phyloP scores from a whole-genome alignment of 2,113 vertebrate species.

The Sylvietta virens region DNA sequence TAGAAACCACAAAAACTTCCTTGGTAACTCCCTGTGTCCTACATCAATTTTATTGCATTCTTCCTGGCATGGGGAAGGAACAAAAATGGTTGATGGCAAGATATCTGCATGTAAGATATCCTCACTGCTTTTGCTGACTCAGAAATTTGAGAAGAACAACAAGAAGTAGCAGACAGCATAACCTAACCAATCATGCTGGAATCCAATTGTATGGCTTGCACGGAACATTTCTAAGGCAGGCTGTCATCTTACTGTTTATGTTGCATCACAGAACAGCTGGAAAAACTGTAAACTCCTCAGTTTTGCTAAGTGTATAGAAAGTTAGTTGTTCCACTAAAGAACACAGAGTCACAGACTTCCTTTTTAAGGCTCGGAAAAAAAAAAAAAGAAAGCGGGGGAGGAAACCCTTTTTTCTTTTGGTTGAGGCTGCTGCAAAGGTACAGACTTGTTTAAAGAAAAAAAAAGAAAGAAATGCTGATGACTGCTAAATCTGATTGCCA shows the following conservation, averaged over 20 bases:
- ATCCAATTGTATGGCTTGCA: background rate
- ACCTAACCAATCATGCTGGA: slow-evolving; percentile 12
- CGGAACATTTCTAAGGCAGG: background rate
- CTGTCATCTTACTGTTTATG: slow-evolving; percentile 27
- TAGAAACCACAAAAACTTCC: slow-evolving; percentile 18
- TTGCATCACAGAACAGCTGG: slow-evolving; percentile 59
- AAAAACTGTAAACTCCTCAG: slow-evolving; percentile 20
- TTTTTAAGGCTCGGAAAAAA: background rate
- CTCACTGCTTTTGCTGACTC: slow-evolving; percentile 45
- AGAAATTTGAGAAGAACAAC: slow-evolving; percentile 32
- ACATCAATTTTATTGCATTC: background rate
- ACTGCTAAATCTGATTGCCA: slow-evolving; percentile 52
- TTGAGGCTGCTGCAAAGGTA: slow-evolving; percentile 9
- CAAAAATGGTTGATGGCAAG: slow-evolving; percentile 20
- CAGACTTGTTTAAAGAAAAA: background rate
- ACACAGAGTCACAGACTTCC: background rate
- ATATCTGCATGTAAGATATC: background rate
- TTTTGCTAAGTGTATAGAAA: slow-evolving; percentile 46
- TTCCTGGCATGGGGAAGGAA: background rate
- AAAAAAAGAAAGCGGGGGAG: background rate
- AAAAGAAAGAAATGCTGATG: background rate
- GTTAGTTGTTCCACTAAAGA: background rate
- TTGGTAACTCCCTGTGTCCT: background rate
- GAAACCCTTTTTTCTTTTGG: background rate
- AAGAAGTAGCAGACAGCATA: slow-evolving; percentile 1